phyloP scores from a whole-genome alignment of 2,113 vertebrate genomes.

The Silurus asotus region DNA sequence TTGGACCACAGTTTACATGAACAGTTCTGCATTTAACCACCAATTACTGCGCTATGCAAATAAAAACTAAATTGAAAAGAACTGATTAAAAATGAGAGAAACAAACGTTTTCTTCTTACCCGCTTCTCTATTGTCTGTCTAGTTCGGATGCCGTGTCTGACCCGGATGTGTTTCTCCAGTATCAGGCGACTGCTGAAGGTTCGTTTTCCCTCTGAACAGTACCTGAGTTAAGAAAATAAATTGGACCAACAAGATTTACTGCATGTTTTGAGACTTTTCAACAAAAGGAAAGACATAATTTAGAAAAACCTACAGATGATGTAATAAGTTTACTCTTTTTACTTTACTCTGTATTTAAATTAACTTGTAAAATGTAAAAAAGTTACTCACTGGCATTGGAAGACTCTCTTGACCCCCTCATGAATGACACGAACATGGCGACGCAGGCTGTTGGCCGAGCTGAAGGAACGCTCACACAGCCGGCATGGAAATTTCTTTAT shows the following conservation, averaged over 20 bases:
- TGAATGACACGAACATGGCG: conserved; percentile 93
- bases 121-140: conserved; percentile 42
- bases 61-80: too few species aligned
- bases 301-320: not conserved
- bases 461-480: conserved; percentile 92
- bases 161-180: conserved; percentile 88
- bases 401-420: conserved; percentile 83
- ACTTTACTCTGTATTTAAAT: not conserved
- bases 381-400: conserved; percentile 85
- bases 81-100: not conserved
- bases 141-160: conserved; percentile 67
- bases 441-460: conserved; percentile 88
- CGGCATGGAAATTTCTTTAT: conserved; percentile 95
- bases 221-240: conserved; percentile 18
- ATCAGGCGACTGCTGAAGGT: conserved; percentile 91
- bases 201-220: conserved; percentile 78
- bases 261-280: not conserved
- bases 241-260: not conserved
- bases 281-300: too few species aligned
- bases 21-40: too few species aligned
- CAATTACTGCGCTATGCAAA: too few species aligned
- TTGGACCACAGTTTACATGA: too few species aligned
- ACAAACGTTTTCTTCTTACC: conserved; percentile 40
- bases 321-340: not conserved
- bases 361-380: not conserved